Conservation (phyloP, 2,113 vertebrate genomes). For the Rhinogobius similis region DNA sequence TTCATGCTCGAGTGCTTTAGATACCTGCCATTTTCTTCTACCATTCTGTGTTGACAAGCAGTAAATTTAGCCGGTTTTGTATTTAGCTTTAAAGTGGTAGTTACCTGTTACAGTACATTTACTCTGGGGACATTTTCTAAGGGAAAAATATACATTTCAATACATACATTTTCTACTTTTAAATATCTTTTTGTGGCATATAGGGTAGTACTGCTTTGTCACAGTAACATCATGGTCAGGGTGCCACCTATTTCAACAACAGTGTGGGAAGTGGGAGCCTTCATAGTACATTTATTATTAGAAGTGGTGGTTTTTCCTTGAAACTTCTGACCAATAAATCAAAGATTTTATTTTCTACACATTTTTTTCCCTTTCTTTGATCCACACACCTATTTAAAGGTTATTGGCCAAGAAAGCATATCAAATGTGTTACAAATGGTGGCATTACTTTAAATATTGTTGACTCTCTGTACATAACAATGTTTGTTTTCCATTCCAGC, state of each 20-base stretch:
- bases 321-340: background rate
- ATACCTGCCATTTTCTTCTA: background rate
- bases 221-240: background rate
- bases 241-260: background rate
- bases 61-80: background rate
- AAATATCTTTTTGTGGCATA: background rate
- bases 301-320: background rate
- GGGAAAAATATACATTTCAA: background rate
- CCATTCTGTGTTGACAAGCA: background rate
- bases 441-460: no score
- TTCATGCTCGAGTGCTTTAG: background rate
- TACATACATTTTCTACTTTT: background rate
- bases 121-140: background rate
- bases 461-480: no score
- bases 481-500: no score
- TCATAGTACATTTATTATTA: background rate
- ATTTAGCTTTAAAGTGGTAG: background rate
- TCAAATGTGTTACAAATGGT: no score
- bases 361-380: background rate
- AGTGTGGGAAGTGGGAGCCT: background rate
- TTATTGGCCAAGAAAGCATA: no score
- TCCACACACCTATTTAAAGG: background rate
- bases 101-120: conserved; percentile 1
- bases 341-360: background rate
- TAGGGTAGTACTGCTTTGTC: background rate